Evolutionary conservation across 1,140 invertebrate species (phyloP).

Genomic region (Spodoptera frugiperda): DNA sequence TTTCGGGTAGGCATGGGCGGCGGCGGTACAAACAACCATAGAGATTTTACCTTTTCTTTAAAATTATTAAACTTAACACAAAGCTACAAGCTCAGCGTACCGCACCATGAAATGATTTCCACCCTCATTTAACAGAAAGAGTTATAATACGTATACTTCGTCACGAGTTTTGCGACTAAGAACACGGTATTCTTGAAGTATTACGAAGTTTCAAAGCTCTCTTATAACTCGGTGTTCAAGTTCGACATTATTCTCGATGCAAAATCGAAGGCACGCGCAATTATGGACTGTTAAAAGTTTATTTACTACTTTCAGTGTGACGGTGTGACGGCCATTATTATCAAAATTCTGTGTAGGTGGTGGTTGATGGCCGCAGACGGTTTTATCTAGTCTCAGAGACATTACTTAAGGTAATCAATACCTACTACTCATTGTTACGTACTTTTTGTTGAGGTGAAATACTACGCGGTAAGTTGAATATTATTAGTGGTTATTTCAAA

Average conservation of each 20-base stretch:
- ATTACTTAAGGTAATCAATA: neutral
- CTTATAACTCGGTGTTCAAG: neutral
- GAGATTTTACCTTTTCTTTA: too few species aligned
- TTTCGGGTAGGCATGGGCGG: too few species aligned
- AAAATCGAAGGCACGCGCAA: conserved; percentile 8
- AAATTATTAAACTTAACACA: too few species aligned
- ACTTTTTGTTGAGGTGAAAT: too few species aligned
- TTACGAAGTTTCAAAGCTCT: conserved; percentile 1
- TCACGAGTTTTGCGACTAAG: neutral
- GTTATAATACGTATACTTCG: neutral
- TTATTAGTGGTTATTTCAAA: too few species aligned
- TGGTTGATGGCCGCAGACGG: neutral
- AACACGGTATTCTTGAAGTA: neutral
- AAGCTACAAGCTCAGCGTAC: too few species aligned
- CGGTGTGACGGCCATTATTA: neutral
- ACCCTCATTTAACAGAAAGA: neutral
- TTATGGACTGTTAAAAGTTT: conserved; percentile 8
- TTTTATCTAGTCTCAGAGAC: neutral
- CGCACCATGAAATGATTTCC: too few species aligned
- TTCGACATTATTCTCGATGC: conserved; percentile 22
- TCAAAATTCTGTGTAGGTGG: neutral
- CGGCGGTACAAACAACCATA: too few species aligned
- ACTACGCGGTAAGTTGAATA: too few species aligned
- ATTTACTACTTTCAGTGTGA: conserved; percentile 23
- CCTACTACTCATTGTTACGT: too few species aligned